Evolutionary conservation across 2,113 vertebrate species (phyloP), one percentile per base, ranked within the genome.

Genomic region (Aix galericulata): DNA sequence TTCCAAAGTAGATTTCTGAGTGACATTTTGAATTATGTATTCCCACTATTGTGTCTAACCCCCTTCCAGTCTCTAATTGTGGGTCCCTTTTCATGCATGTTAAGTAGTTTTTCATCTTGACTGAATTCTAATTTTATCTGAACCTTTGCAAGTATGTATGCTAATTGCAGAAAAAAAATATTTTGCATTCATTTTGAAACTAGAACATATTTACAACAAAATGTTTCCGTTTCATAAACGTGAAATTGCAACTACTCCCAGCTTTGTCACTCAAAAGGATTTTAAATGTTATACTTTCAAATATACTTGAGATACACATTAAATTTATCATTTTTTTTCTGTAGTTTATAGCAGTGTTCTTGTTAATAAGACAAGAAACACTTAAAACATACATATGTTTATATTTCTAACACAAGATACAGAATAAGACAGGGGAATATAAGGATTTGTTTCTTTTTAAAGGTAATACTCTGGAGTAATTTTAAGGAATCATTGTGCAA

Each of bases 71-170:
- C 40, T 87, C n/a, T 84, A 91, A 83, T 31, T 40, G 50, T 34
- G 56, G 36, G 29, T 44, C 62, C 34, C 42, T 53, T 71, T 86
- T 81, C 67, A 25, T 84, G 83, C 81, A 77, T 76, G 53, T 69
- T 89, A 69, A 86, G 42, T 80, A 82, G 88, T 81, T 91, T 95
- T 83, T 74, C 38, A 34, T 91, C 74, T 77, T 59, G 60, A 77
- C 53, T 80, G 59, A 95, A 95, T 88, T 82, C 77, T 88, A 88
- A 95, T 93, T 94, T 95, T 84, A 87, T 91, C 84, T 86, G 77
- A 96, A 93, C 69, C 56, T 88, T 93, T 90, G 66, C 62, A 94
- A 95, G 80, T 62, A 79, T 59, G 22, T 58, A 69, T 88, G 66
- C 71, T 91, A 91, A 97, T 83, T 69, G 69, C 52, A 84, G 21